phyloP scores from a whole-genome alignment of 2,797 vertebrate genomes.

The Novumbra hubbsi region DNA sequence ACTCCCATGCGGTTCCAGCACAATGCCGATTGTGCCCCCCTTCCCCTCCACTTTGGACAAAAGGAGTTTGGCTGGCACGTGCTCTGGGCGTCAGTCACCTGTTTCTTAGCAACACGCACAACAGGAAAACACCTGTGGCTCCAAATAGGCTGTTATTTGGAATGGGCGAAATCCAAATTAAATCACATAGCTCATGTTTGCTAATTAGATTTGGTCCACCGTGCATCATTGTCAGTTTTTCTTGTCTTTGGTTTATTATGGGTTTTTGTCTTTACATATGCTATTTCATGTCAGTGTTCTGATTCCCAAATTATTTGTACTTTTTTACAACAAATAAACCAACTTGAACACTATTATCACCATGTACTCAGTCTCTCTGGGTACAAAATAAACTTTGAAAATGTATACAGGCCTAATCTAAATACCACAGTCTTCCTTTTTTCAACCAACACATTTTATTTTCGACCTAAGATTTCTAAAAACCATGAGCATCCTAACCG shows the following conservation, averaged over 20 bases:
- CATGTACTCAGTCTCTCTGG: background rate
- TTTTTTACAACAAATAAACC: background rate
- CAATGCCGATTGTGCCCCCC: conserved; percentile 34
- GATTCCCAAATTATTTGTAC: background rate
- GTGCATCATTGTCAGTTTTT: background rate
- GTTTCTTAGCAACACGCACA: conserved; percentile 81
- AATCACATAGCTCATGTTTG: background rate
- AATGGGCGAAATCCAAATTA: conserved; percentile 25
- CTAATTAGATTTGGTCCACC: background rate
- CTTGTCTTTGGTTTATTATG: background rate
- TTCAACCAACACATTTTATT: background rate
- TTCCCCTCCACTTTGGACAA: conserved; percentile 61
- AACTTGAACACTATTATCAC: background rate
- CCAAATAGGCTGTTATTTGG: conserved; percentile 46
- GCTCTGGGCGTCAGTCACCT: conserved; percentile 74
- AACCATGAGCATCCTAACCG: too few relatives aligned
- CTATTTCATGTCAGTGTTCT: background rate
- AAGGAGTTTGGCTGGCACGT: conserved; percentile 72
- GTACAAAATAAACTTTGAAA: background rate
- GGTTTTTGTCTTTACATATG: background rate
- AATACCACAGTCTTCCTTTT: background rate
- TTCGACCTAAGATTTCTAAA: background rate
- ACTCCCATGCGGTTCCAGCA: conserved; percentile 22
- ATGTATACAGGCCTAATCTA: background rate
- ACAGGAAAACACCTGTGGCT: conserved; percentile 82